Base-by-base conservation (phyloP, 1,140 invertebrate species). In the Mycetomoellerius zeteki region DNA sequence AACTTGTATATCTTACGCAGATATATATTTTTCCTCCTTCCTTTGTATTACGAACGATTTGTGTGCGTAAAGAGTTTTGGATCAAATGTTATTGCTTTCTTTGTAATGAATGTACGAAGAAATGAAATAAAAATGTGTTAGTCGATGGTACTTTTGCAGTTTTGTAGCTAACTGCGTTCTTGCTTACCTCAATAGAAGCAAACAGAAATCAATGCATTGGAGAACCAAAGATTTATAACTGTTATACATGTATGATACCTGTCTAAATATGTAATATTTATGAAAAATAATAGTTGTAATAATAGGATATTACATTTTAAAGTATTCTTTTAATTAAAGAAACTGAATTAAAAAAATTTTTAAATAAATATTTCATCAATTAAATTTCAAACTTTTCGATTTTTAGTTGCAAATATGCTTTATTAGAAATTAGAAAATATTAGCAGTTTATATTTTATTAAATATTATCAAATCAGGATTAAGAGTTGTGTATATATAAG, bases 71-170 rank as follows among this genome's bases (percentile, higher is more conserved):
- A n/a, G 65, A 80, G 16, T 86, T 91, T 89, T 86, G 56, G 80
- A 88, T 72, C 72, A 88, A 92, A 86, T 75, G 78, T 90, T 89
- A 75, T 76, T 88, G 78, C 85, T 92, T 92, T 80, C 87, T 91
- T 92, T 92, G 89, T 92, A 92, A 90, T 89, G 82, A 85, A 80
- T 92, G 89, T 89, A 90, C 47, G 88, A 90, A 88, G 78, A 88
- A 89, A 78, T 86, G 85, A 91, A 91, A 92, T 91, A 90, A 91
- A 91, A 91, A 87, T 91, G 76, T 91, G 87, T 89, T 89, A 91
- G 87, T 84, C 80, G 69, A 84, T 84, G 80, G 69, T 84, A 84
- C 24, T 50, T 82, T 5, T 16, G 24, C 8, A 69, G 14, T 37
- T 56, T 33, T 30, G 37, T 27, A 81, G 21, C 7, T 2, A 71